These are phyloP conservation scores for Eleginops maclovinus DNA, from an alignment of 2,113 vertebrate genomes.

Conservation along the genomic window DNA sequence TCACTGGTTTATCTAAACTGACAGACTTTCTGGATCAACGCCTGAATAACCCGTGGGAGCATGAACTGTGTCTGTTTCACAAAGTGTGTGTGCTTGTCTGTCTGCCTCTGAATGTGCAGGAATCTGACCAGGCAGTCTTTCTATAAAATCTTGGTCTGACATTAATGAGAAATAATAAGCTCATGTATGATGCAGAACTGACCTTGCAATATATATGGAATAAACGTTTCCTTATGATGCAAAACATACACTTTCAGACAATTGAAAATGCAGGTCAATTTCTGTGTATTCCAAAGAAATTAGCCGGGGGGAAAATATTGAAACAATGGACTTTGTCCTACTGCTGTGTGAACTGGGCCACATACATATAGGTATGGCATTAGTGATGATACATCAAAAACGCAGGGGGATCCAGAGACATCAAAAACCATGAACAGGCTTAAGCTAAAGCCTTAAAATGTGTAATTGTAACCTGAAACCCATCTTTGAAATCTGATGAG, in stretches of 20 bases:
- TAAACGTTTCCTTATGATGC: background rate
- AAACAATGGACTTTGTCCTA: background rate
- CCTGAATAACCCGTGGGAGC: slow-evolving; percentile 29
- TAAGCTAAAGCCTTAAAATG: no score
- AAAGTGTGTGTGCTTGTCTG: background rate
- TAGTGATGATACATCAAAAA: background rate
- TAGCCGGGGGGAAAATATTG: background rate
- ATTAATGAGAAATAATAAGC: background rate
- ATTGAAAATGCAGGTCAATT: background rate
- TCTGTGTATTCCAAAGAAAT: background rate
- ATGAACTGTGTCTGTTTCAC: slow-evolving; percentile 21
- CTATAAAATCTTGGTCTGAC: background rate
- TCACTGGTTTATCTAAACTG: slow-evolving; percentile 45
- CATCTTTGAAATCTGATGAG: background rate
- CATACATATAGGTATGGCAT: background rate
- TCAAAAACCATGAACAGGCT: background rate
- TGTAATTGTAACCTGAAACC: background rate
- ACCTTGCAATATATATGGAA: no score
- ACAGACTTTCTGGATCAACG: slow-evolving; percentile 53
- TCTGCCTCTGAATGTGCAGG: slow-evolving; percentile 9
- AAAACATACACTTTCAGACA: background rate
- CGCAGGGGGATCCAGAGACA: no score
- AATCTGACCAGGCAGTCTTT: background rate
- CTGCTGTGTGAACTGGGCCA: background rate
- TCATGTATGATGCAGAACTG: background rate